Base-by-base conservation (phyloP, 1,140 invertebrate genomes). In the Nebria ingens region DNA sequence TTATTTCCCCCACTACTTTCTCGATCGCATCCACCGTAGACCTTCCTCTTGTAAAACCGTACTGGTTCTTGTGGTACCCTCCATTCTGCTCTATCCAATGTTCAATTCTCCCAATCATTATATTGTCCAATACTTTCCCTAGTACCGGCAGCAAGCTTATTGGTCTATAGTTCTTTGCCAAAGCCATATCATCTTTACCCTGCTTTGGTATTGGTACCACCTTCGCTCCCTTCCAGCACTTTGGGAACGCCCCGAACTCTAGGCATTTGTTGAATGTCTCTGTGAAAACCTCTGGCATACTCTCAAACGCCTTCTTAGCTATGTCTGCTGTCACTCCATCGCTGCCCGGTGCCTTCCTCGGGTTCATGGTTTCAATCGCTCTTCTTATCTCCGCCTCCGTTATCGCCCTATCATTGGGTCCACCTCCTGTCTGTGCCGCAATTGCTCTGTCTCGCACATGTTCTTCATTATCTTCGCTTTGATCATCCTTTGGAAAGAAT, bases 141-240 rank as follows among this genome's bases (percentile, higher is more conserved):
- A 52, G 9, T 52, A 52, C 51, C 61, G 17, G 55, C 9, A 67
- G 56, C 3, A 68, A 51, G 50, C 64, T 68, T 6, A 70, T 68
- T 21, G 65, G 65, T 2, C 68, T 25, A 38, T 64, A 63, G n/a
- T 55, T 67, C 1, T 56, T 20, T 2, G 60, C 58, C 1, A 50
- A 19, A 15, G 50, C 50, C n/a, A 53, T 42, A 29, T 63, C 54
- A 62, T 74, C 73, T 34, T 34, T 34, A 3, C 65, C 63, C 1
- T 64, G 64, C 61, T 73, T 72, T 1, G 51, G 63, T 21, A 73
- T 65, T 0, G 65, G 58, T 12, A 70, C 60, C 4, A 71, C 57
- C 2, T 57, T 67, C 1, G 65, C 69, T 20, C 58, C 40, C 63
- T 72, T 72, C 67, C 66, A 70, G 1, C 4, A 0, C 0, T 4